Evolutionary conservation across 2,113 vertebrate genomes (phyloP).

Genomic region (Charadrius vociferus): DNA sequence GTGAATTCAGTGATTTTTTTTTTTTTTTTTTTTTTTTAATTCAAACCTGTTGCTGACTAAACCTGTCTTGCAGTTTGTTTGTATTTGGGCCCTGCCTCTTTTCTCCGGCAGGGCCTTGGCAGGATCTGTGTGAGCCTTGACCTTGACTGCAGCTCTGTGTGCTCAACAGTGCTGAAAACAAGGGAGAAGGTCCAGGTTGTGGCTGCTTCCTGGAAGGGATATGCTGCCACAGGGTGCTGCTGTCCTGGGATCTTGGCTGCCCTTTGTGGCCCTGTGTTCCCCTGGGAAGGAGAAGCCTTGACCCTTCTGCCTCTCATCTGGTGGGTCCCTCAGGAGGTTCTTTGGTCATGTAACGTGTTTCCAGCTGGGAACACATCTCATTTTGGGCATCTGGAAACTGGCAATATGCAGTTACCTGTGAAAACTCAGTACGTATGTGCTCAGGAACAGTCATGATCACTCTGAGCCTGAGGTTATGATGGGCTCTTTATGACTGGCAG

Average conservation of each 20-base stretch:
- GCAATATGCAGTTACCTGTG: neutral
- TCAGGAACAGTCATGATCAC: neutral
- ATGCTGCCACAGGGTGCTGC: rapidly evolving
- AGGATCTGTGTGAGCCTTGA: neutral
- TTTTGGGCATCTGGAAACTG: neutral
- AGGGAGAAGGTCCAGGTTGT: neutral
- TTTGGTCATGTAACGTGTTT: neutral
- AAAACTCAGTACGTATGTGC: neutral
- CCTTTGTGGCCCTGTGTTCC: neutral
- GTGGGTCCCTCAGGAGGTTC: neutral
- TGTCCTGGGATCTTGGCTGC: neutral
- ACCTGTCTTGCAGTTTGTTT: neutral
- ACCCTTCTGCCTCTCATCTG: neutral
- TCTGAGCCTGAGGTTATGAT: neutral
- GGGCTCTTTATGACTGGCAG: neutral
- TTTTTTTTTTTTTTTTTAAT: neutral
- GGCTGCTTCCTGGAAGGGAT: neutral
- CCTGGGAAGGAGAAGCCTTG: neutral
- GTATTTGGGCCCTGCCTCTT: neutral
- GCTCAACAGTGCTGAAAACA: neutral
- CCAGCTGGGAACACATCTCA: neutral
- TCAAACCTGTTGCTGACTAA: neutral
- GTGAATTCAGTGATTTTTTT: neutral
- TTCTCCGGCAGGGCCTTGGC: neutral
- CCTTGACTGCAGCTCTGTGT: neutral